Base-by-base conservation (phyloP, 2,113 vertebrate species). In the Tupaia chinensis region DNA sequence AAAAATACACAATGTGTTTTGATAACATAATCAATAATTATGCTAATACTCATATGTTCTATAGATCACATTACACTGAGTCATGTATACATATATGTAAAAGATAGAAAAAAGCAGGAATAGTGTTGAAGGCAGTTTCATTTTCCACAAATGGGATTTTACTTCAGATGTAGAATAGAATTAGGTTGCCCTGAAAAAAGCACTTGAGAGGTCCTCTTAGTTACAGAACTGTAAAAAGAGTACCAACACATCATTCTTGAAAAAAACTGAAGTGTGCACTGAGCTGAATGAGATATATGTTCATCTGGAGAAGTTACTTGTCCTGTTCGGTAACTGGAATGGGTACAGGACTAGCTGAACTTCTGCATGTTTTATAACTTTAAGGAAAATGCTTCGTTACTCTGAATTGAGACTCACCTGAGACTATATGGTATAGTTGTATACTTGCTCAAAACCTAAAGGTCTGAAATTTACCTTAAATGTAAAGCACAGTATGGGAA, bases 1-100 rank as follows among this genome's bases (percentile, higher is more conserved):
- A 68, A 73, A 84, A 95, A 77, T 66, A 80, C 14, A 66, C 19
- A 63, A 10, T 94, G 20, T 56, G n/a, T 86, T 91, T 82, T 70
- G 25, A 95, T 92, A 9, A 44, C 7, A 53, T 78, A 60, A 44
- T 84, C 9, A 72, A 22, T 44, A 87, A 81, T 80, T 74, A 78
- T 25, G 3, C 70, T 66, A 4, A 17, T 56, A 5, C 9, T 44
- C 1, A 25, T n/a, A 56, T 34, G 14, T 58, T 81, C 70, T 23
- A 92, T 90, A 80, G n/a, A 60, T 16, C 9, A 65, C 25, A 74
- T 20, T 34, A 10, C 63, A 53, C 44, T 63, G 69, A 68, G 61
- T 34, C 81, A 32, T 17, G 9, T 4, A 54, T 32, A 10, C 68
- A 60, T 27, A 32, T 17, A 20, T 74, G 27, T 65, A 54, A 80